Evolutionary conservation across 2,888 invertebrate species (phyloP).

Genomic region (Drosophila monieri): DNA sequence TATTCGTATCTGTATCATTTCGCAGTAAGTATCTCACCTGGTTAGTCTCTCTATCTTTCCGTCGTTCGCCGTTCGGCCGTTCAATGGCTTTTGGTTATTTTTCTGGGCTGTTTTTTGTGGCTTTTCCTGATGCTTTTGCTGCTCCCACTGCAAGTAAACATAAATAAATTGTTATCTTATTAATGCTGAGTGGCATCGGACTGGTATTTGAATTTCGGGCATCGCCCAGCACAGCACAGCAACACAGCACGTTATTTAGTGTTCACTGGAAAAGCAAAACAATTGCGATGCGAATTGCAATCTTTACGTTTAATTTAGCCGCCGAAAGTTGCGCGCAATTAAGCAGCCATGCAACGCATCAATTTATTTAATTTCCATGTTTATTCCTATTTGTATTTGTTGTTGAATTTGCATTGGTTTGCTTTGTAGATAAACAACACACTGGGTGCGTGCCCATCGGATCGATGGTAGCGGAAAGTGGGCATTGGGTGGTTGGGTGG

Average conservation of each 20-base stretch:
- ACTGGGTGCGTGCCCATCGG: slow-evolving; percentile 67
- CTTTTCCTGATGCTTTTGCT: slow-evolving; percentile 1
- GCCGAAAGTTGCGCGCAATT: slow-evolving; percentile 53
- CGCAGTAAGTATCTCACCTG: slow-evolving; percentile 23
- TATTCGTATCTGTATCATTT: slow-evolving; percentile 7
- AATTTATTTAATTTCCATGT: slow-evolving; percentile 39
- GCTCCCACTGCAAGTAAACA: slow-evolving; percentile 36
- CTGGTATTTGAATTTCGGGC: slow-evolving; percentile 31
- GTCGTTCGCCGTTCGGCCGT: slow-evolving; percentile 2
- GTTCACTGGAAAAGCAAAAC: slow-evolving; percentile 1
- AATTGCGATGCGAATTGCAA: slow-evolving; percentile 49
- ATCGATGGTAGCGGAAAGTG: slow-evolving; percentile 29
- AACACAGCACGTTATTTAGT: slow-evolving; percentile 22
- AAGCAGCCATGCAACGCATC: slow-evolving; percentile 59
- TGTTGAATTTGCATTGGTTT: slow-evolving; percentile 27
- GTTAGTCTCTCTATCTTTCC: slow-evolving; percentile 9
- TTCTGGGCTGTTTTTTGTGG: not conserved
- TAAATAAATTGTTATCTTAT: slow-evolving; percentile 47
- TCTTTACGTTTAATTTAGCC: slow-evolving; percentile 59
- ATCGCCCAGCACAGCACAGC: not conserved
- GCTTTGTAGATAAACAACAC: slow-evolving; percentile 65
- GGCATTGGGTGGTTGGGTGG: not conserved
- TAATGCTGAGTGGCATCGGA: slow-evolving; percentile 37
- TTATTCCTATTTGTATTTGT: slow-evolving; percentile 30
- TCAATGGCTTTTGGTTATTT: slow-evolving; percentile 21